Base-by-base conservation (phyloP, 2,888 invertebrate species). In the Chrysina gloriosa region DNA sequence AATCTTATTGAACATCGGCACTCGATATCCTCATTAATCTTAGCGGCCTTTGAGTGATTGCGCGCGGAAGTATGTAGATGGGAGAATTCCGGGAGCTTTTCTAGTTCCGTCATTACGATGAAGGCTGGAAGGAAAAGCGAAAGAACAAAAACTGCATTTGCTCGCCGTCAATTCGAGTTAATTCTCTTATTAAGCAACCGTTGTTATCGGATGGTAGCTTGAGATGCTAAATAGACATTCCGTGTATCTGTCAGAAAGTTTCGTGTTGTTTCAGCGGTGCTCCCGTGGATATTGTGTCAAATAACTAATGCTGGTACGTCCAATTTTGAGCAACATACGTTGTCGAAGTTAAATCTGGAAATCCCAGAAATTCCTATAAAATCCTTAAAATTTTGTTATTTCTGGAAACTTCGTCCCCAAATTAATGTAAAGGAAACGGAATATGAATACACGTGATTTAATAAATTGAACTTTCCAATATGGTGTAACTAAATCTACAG, bases 21-120 rank as follows among this genome's bases (percentile, higher is more conserved):
- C 47, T 56, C 65, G 56, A 65, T 65, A 56, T 65, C 56, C 52
- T 65, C 65, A 65, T 65, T 56, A 65, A 47, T 65, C 65, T 56
- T 65, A 58, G 39, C 58, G 58, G 58, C 14, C 58, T 58, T 39
- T 58, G 58, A 58, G 58, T 58, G 58, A 58, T 42, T 58, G 58
- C 25, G 58, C 39, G 39, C 42, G 58, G 58, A 58, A 58, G 42
- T 58, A 39, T 42, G 25, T 39, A 5, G 58, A 39, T 34, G 11
- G 23, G 58, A 4, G 16, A 58, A 58, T 58, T 58, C 39, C 58
- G 39, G 58, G 14, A 9, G 16, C 42, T 58, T 58, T 39, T 52
- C 25, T 23, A n/a, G 11, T 11, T 11, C 21, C 27, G n/a, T 34
- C 39, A 4, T 6, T n/a, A 36, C 6, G 39, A 42, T 7, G 2